Base-by-base conservation (phyloP, 2,888 invertebrate genomes). In the Drosophila borborema region DNA sequence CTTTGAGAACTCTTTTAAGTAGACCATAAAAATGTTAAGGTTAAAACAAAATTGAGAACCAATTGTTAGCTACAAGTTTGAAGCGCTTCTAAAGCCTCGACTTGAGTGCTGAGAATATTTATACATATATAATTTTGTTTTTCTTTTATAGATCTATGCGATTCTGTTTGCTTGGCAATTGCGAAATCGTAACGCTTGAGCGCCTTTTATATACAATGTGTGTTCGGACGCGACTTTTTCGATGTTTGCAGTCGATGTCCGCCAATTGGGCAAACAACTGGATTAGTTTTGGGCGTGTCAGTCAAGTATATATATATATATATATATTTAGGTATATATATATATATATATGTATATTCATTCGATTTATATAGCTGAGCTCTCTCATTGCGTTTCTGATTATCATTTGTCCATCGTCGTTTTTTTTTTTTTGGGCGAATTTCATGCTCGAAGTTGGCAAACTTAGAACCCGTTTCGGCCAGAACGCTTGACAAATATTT, bases 101-200 rank as follows among this genome's bases (percentile, higher is more conserved):
- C 59, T 48, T 41, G 55, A 54, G 49, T 64, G 66, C 53, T 48
- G 18, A 64, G 63, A 72, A 66, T 66, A 74, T 65, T 56, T 14
- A 38, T 28, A 28, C 28, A 28, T 28, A 45, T 12, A 18, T 45
- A 12, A 20, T 20, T 36, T 34, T n/a, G 10, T 12, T 55, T 40
- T 38, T 36, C 14, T 41, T 41, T 43, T 45, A 58, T 60, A 65
- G 60, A 69, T 77, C 69, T 68, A 61, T 62, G 63, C 72, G 71
- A 70, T 83, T 86, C 69, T 87, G 66, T 87, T 90, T 90, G 77
- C 76, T 77, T 74, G 76, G 72, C 90, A 86, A 89, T 90, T 86
- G 90, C 87, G 71, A 84, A 86, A 90, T 81, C 77, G 81, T 67
- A 77, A 84, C 74, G 90, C 90, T 77, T 75, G 74, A 90, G 56